These are phyloP conservation scores for Siderastrea radians DNA, from an alignment of 92 coral and sea anemone genomes.

Conservation along the genomic window DNA sequence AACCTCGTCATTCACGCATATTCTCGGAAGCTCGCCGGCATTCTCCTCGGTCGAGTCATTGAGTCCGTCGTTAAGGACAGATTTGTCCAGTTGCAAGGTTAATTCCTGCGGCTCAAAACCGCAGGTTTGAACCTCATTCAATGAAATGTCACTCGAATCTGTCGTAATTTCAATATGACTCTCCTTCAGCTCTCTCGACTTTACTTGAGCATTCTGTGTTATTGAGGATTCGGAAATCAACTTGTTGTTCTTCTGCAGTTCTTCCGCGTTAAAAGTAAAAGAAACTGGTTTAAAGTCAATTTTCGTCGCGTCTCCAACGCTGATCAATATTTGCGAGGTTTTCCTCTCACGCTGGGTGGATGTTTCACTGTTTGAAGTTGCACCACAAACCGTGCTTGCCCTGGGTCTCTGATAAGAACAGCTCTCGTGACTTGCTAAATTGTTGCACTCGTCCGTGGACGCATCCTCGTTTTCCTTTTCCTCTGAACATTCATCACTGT, in stretches of 20 bases:
- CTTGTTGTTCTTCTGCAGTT: slow-evolving; percentile 2
- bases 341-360: neutral
- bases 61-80: slow-evolving; percentile 2
- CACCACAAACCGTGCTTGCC: slow-evolving; percentile 31
- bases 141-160: neutral
- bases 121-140: slow-evolving; percentile 17
- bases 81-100: slow-evolving; percentile 65
- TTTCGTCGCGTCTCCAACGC: slow-evolving; percentile 8
- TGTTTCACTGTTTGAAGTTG: neutral
- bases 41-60: neutral
- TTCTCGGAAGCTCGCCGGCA: slow-evolving; percentile 11
- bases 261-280: slow-evolving; percentile 34
- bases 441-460: neutral
- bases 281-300: slow-evolving; percentile 57
- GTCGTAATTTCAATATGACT: neutral
- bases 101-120: slow-evolving; percentile 54
- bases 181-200: neutral
- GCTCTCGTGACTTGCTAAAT: neutral
- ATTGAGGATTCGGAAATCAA: neutral
- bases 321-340: slow-evolving; percentile 17
- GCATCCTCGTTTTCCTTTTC: neutral
- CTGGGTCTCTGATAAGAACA: slow-evolving; percentile 13
- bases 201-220: neutral
- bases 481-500: neutral
- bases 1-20: slow-evolving; percentile 37